Conservation (phyloP, 2,888 invertebrate species). For the Aspidiotus rigidus region DNA sequence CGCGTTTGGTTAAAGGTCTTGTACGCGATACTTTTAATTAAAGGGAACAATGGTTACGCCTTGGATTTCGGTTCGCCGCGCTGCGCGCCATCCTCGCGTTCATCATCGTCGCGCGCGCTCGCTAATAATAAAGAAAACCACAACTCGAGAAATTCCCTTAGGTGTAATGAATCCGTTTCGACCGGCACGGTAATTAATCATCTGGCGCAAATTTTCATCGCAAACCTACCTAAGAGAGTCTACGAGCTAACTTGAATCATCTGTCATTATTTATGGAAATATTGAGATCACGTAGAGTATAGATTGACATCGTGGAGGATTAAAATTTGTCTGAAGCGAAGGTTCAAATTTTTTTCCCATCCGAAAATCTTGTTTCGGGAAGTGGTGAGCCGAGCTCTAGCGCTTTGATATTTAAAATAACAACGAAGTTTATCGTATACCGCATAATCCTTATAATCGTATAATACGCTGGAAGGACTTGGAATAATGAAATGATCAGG, state of each 20-base stretch:
- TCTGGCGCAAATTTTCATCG: slow-evolving; percentile 13
- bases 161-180: slow-evolving; percentile 32
- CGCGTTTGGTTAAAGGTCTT: slow-evolving; percentile 5
- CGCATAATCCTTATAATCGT: no score
- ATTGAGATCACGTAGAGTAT: background rate
- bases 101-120: background rate
- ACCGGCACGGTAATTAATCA: slow-evolving; percentile 27
- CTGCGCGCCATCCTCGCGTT: background rate
- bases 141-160: slow-evolving; percentile 23
- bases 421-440: no score
- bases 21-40: slow-evolving; percentile 28
- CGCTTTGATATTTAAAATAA: no score
- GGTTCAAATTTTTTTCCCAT: no score
- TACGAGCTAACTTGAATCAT: slow-evolving; percentile 3
- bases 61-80: slow-evolving; percentile 5
- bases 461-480: no score
- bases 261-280: slow-evolving; percentile 25
- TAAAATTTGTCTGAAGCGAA: no score
- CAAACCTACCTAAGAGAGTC: background rate
- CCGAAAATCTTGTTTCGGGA: no score
- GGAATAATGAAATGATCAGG: no score
- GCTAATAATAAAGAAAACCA: slow-evolving; percentile 29
- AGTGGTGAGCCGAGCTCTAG: no score
- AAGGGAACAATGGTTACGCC: slow-evolving; percentile 26
- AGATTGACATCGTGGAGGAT: no score